Evolutionary conservation across 2,797 vertebrate species (phyloP).

Genomic region (Paedocypris micromegethes): DNA sequence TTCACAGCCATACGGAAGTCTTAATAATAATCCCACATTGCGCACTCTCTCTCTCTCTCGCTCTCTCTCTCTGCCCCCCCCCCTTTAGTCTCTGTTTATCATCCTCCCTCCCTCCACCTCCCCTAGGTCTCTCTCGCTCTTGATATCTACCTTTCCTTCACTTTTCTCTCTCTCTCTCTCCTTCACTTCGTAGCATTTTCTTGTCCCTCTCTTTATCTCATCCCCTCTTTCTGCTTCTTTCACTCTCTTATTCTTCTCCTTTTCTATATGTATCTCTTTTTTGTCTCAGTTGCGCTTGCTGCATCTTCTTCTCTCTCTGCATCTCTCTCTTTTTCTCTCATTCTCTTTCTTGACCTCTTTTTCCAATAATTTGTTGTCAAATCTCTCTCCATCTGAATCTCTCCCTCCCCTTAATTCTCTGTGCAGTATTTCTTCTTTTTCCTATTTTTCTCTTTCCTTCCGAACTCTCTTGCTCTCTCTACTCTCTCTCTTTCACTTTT

Average conservation of each 20-base stretch:
- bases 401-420: too few relatives aligned
- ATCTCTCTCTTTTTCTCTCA: constrained; percentile 9
- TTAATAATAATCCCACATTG: neutral
- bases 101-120: constrained; percentile 1
- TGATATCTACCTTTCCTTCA: neutral
- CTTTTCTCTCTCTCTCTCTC: neutral
- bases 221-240: neutral
- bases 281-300: too few relatives aligned
- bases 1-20: constrained; percentile 12
- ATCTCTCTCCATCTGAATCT: too few relatives aligned
- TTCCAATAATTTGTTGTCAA: too few relatives aligned
- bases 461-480: too few relatives aligned
- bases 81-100: neutral
- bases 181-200: neutral
- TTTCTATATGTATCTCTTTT: neutral
- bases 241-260: neutral
- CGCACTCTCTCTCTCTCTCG: constrained; percentile 2
- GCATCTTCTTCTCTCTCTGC: neutral
- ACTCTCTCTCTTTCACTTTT: too few relatives aligned
- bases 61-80: neutral
- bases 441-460: too few relatives aligned
- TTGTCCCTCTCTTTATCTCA: neutral
- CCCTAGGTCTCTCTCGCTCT: neutral
- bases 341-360: neutral
- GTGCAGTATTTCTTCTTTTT: too few relatives aligned